These are phyloP conservation scores for Tenthredo mesomela DNA, from an alignment of 2,888 invertebrate genomes.

Conservation along the genomic window DNA sequence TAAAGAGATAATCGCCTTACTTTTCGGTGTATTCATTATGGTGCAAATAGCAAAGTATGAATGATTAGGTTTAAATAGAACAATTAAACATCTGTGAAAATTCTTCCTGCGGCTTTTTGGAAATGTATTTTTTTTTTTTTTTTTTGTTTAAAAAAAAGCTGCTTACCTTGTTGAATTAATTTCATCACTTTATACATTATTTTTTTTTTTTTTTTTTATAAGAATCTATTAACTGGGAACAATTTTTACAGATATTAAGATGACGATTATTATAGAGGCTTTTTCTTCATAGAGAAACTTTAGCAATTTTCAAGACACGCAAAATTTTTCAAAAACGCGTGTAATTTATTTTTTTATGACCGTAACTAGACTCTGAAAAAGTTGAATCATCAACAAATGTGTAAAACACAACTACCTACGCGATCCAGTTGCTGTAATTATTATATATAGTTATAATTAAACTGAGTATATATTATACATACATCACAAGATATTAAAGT, in stretches of 20 bases:
- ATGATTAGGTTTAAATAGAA: conserved; percentile 72
- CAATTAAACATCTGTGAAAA: conserved; percentile 18
- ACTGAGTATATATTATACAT: conserved; percentile 25
- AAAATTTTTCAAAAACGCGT: background rate
- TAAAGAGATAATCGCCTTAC: conserved; percentile 92
- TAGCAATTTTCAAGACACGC: background rate
- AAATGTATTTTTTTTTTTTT: background rate
- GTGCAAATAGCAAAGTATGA: conserved; percentile 93
- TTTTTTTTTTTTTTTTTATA: background rate
- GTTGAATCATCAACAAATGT: background rate
- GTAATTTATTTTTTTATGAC: conserved; percentile 39
- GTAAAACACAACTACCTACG: background rate
- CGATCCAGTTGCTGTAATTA: conserved; percentile 33
- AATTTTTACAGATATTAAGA: conserved; percentile 27
- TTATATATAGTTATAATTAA: conserved; percentile 30
- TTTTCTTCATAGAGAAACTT: background rate
- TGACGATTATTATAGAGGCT: background rate
- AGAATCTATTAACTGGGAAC: conserved; percentile 13
- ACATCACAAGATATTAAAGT: conserved; percentile 39
- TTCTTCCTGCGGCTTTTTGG: background rate
- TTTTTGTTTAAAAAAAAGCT: background rate
- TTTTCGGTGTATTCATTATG: conserved; percentile 97
- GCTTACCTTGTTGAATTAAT: background rate
- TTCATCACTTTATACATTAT: background rate
- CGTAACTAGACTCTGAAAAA: conserved; percentile 13